Evolutionary conservation across 2,797 vertebrate species (phyloP).

Genomic region (Phataginus tetradactyla): DNA sequence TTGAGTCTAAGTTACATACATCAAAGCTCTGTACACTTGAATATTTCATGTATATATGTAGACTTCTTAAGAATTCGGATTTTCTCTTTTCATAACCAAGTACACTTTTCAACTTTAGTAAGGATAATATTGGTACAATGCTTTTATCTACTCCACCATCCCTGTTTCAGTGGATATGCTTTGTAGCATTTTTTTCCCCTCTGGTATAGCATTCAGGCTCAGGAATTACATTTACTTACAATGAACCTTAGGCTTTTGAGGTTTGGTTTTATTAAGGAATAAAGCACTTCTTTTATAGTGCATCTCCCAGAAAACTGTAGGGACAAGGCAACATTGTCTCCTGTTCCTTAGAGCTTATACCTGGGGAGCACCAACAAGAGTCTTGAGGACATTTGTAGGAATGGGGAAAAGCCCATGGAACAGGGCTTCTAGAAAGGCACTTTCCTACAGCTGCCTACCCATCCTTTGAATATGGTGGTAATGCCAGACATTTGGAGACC

Average conservation of each 20-base stretch:
- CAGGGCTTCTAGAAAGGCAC: neutral
- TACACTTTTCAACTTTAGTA: constrained; percentile 5
- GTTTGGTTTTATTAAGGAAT: constrained; percentile 7
- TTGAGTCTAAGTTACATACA: neutral
- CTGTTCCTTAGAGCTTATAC: neutral
- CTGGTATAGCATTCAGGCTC: neutral
- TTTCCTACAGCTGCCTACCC: neutral
- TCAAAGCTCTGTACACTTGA: neutral
- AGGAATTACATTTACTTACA: constrained; percentile 36
- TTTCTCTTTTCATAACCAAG: constrained; percentile 32
- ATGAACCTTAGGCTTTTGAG: constrained; percentile 25
- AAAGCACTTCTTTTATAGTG: neutral
- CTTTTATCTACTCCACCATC: neutral
- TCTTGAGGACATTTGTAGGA: neutral
- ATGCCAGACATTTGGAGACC: neutral
- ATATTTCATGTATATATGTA: neutral
- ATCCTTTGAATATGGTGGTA: neutral
- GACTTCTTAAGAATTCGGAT: neutral
- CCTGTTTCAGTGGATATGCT: neutral
- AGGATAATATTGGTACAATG: neutral
- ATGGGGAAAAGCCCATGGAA: neutral
- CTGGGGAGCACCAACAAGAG: neutral
- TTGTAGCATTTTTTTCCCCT: neutral
- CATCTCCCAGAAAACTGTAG: constrained; percentile 16
- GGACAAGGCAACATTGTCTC: neutral